A percentile compares a stretch with the other conserved stretches of the same genome.
phyloP scores from a whole-genome alignment of 2,888 invertebrate genomes.

The Nephrotoma appendiculata region DNA sequence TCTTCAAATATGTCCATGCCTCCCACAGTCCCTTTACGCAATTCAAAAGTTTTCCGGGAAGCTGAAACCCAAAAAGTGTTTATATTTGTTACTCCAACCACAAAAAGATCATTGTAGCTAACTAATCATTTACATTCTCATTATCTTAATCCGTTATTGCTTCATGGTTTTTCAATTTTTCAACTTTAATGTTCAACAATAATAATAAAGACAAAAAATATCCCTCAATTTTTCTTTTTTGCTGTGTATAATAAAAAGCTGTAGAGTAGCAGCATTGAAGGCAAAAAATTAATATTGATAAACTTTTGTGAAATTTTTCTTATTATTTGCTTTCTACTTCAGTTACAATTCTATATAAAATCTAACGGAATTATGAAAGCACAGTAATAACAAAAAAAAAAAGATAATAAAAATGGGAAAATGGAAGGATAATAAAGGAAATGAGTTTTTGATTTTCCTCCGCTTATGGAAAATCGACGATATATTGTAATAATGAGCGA shows the following conservation, averaged over 20 bases:
- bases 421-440: neutral
- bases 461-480: neutral
- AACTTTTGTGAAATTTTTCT: neutral
- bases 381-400: neutral
- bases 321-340: neutral
- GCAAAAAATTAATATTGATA: neutral
- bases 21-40: too few relatives aligned
- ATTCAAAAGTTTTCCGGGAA: too few relatives aligned
- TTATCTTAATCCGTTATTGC: neutral
- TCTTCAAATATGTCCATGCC: too few relatives aligned
- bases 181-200: neutral
- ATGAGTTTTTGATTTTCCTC: neutral
- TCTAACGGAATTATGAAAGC: neutral
- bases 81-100: too few relatives aligned
- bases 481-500: neutral
- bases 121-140: neutral
- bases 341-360: neutral
- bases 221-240: neutral
- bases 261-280: neutral
- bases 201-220: neutral
- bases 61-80: too few relatives aligned
- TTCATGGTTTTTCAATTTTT: neutral
- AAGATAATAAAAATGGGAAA: neutral
- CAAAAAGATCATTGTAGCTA: neutral
- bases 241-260: neutral